Base-by-base conservation (phyloP, 1,140 invertebrate genomes). In the Acromyrmex charruanus region DNA sequence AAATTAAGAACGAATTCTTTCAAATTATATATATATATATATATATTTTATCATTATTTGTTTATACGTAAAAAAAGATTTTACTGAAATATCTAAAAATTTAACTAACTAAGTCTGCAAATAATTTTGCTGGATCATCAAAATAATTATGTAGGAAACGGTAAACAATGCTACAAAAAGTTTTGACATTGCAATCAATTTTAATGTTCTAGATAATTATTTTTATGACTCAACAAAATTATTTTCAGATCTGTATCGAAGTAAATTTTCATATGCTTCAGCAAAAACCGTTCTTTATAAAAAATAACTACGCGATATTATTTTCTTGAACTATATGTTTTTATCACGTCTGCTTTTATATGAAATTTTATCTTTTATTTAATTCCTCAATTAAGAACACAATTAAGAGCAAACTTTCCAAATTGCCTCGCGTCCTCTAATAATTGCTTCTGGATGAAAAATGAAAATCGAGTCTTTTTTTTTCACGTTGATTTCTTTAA, bases 341-440 rank as follows among this genome's bases (percentile, higher is more conserved):
- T 53, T 55, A 3, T 75, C 7, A 16, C 6, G 12, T 39, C 25
- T 59, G 18, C 14, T 39, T 75, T 5, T 25, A 10, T 31, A 53
- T 59, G 14, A 75, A 65, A 79, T 51, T 63, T 21, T 49, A 49
- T 65, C 25, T 21, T 7, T 5, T 10, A 49, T 39, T 25, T 4
- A 16, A 81, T 58, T 81, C 7, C 14, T 81, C 0, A 77, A 44
- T 63, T 39, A 31, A 77, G 25, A 63, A 6, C 14, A 69, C 0
- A 77, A 44, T 63, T 39, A 31, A 77, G 39, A 63, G 18, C 1
- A 58, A 53, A 39, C 31, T 39, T 71, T 51, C 0, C 10, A 25
- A n/a, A 66, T 3, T 35, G 39, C 2, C 9, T 44, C 10, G 10
- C 39, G 1, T 44, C 39, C 39, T 44, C 0, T 44, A 44, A 44